Base-by-base conservation (phyloP, 2,888 invertebrate species). In the Prosopocoilus inquinatus region DNA sequence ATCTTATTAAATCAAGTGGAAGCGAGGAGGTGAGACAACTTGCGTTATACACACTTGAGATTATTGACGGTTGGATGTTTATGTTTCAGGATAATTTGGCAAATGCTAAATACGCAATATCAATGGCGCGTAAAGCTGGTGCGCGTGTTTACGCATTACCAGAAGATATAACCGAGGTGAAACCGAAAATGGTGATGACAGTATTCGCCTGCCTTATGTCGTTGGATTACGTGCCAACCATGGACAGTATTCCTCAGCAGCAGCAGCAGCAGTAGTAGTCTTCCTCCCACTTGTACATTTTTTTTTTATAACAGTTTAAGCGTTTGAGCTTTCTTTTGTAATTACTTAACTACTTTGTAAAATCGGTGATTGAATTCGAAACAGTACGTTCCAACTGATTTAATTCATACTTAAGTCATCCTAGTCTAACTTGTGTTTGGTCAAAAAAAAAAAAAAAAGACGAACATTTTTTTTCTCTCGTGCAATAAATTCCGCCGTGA, bases 151-250 rank as follows among this genome's bases (percentile, higher is more conserved):
- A 99, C 79, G 99, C 99, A 5, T 82, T 99, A 57, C 98, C 98
- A 11, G 98, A 99, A 78, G 98, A 99, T 81, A 97, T 99, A 72
- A 92, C 96, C 35, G 97, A 99, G 81, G 89, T 96, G 15, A 98
- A 98, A 77, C 93, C 90, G 54, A 99, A 97, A 80, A 95, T 99
- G 96, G 93, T 99, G 57, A 96, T 99, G 97, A 99, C 99, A 2
- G 93, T 99, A 65, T 99, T 99, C 81, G 98, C 99, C 28, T 98
- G 98, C 76, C 85, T 99, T 71, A 99, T 99, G 98, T 94, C 95
- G 28, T 85, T 94, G 71, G 97, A 96, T 81, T 96, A 95, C 79
- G 87, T 94, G 70, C 96, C 96, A 63, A 86, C 89, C 72, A 89
- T 92, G 90, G 91, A 90, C 75, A 74, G 68, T 63, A 58, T 65